Evolutionary conservation across 2,113 vertebrate genomes (phyloP).

Genomic region (Mustelus asterias): DNA sequence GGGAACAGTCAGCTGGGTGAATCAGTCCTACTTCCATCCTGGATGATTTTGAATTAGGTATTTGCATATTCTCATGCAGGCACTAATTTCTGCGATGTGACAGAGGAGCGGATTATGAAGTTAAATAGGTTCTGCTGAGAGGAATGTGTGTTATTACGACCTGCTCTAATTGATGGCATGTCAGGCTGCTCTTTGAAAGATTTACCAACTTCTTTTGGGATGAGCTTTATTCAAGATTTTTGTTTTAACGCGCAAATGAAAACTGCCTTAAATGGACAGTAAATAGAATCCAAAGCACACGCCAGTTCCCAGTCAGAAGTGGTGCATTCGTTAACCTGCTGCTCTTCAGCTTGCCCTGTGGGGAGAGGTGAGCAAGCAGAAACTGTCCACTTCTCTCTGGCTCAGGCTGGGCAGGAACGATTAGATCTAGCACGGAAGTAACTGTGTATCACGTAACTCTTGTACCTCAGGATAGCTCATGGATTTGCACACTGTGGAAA

Average conservation of each 20-base stretch:
- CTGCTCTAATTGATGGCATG: neutral
- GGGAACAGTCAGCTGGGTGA: neutral
- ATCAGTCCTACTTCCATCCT: neutral
- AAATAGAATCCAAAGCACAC: neutral
- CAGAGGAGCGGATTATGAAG: neutral
- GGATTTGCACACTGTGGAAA: neutral
- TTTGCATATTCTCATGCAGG: neutral
- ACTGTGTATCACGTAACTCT: neutral
- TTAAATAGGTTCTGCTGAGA: constrained; percentile 3
- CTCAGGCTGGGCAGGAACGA: neutral
- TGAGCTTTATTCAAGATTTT: neutral
- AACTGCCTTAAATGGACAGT: neutral
- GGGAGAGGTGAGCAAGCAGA: neutral
- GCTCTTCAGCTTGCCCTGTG: neutral
- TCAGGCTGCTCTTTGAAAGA: neutral
- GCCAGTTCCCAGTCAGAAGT: neutral
- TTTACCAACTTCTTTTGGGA: neutral
- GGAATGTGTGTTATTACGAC: neutral
- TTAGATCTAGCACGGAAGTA: neutral
- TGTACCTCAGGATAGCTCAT: neutral
- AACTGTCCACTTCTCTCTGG: neutral
- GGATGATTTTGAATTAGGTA: too few species aligned
- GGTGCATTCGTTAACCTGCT: too few species aligned
- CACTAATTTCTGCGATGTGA: neutral
- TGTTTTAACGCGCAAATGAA: neutral